These are phyloP conservation scores for Leucoraja erinaceus DNA, from an alignment of 2,113 vertebrate species.

Conservation along the genomic window DNA sequence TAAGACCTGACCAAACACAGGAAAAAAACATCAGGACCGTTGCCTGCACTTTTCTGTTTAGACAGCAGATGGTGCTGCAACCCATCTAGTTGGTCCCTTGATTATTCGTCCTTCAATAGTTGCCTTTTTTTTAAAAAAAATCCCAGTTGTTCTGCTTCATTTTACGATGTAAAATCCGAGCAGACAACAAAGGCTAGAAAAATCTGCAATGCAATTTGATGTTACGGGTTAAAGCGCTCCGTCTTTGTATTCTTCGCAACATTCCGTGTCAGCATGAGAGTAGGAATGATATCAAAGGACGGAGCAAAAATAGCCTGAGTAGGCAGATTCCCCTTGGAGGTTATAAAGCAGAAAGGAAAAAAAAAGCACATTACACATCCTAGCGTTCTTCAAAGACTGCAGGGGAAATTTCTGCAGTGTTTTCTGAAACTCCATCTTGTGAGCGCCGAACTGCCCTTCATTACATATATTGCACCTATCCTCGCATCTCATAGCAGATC, in stretches of 20 bases:
- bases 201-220: not conserved
- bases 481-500: not conserved
- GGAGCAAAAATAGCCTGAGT: not conserved
- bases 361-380: not conserved
- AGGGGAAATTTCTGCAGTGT: not conserved
- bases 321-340: not conserved
- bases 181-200: not conserved
- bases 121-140: too few relatives aligned
- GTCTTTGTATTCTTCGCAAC: not conserved
- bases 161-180: not conserved
- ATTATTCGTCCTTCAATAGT: not conserved
- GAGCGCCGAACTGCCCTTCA: not conserved
- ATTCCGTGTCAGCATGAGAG: not conserved
- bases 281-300: not conserved
- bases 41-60: not conserved
- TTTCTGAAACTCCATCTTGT: not conserved
- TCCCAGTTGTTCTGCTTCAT: not conserved
- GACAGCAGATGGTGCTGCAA: constrained; percentile 2
- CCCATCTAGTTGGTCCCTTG: not conserved
- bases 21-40: too few relatives aligned
- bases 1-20: too few relatives aligned
- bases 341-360: not conserved
- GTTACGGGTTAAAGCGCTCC: too few relatives aligned
- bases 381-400: not conserved
- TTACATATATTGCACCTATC: not conserved